Base-by-base conservation (phyloP, 2,888 invertebrate genomes). In the Anticlea derivata region DNA sequence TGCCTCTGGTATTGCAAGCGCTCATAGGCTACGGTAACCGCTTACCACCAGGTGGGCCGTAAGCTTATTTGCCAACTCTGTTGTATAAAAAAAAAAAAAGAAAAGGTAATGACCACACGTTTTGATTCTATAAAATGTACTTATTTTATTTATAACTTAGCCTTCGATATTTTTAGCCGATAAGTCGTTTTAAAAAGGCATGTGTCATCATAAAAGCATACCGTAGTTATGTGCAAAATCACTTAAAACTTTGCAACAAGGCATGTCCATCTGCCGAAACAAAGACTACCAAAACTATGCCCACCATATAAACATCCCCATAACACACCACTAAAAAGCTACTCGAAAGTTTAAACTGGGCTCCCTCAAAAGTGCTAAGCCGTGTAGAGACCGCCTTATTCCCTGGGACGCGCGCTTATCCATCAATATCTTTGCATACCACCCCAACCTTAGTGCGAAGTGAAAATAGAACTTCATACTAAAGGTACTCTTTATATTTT, bases 381-480 rank as follows among this genome's bases (percentile, higher is more conserved):
- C 91, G 83, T 91, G 91, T 91, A 58, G 91, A 75, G 91, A 84
- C 86, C 74, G 53, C 33, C 27, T 63, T 79, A 86, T 87, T 91
- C 90, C 91, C 85, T 60, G 75, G 80, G 82, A 76, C 70, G 76
- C 70, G 69, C 54, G 74, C 83, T 80, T 87, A 91, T 90, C 91
- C 91, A 89, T 91, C 91, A 91, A 91, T 91, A 91, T 83, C 82
- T 87, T 88, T 88, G 88, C 89, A 90, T 90, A 87, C 69, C 51
- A 29, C 54, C 55, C 38, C 31, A 50, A 50, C 50, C 55, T 56
- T 50, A 37, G 39, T 13, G 17, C 30, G 12, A 22, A 38, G 45
- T 41, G 37, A 33, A 46, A 54, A 38, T 50, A 30, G 22, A 33
- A 20, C 34, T 43, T 48, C 39, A 11, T 20, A 11, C 2, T 17